phyloP scores from a whole-genome alignment of 2,113 vertebrate species.

The Jaculus jaculus region DNA sequence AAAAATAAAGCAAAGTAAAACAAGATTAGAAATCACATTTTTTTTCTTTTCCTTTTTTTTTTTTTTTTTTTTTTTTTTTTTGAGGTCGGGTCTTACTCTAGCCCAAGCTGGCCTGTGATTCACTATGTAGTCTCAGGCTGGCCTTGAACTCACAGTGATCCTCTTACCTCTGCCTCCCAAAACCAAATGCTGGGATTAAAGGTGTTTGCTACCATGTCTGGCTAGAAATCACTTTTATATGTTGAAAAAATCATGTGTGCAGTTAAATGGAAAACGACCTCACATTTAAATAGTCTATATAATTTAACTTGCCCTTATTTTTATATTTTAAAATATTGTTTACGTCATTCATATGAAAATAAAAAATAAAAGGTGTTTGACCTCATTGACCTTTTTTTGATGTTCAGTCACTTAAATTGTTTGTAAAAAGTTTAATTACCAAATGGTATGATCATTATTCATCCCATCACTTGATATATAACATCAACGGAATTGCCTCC shows the following conservation, averaged over 20 bases:
- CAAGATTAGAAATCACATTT: slow-evolving; percentile 46
- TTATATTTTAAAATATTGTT: slow-evolving; percentile 65
- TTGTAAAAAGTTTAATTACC: slow-evolving; percentile 98
- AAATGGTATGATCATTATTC: slow-evolving; percentile 96
- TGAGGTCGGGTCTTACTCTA: too few relatives aligned
- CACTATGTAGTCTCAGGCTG: too few relatives aligned
- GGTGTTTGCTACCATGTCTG: too few relatives aligned
- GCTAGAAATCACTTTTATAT: slow-evolving; percentile 35
- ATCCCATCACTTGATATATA: slow-evolving; percentile 98
- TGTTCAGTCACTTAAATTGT: slow-evolving; percentile 93
- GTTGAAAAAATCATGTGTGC: slow-evolving; percentile 42
- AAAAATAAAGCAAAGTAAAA: too few relatives aligned
- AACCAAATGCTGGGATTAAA: too few relatives aligned
- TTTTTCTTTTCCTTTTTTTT: too few relatives aligned
- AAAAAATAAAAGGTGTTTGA: slow-evolving; percentile 85
- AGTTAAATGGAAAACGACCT: slow-evolving; percentile 50
- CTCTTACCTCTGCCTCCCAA: too few relatives aligned
- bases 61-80: too few relatives aligned
- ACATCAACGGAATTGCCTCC: slow-evolving; percentile 95
- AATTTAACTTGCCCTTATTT: slow-evolving; percentile 39
- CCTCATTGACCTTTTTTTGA: slow-evolving; percentile 91
- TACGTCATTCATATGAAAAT: slow-evolving; percentile 76
- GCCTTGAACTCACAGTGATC: too few relatives aligned
- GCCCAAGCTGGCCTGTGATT: too few relatives aligned
- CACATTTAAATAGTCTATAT: slow-evolving; percentile 51